phyloP scores from a whole-genome alignment of 1,140 invertebrate genomes.

The Tribolium castaneum region DNA sequence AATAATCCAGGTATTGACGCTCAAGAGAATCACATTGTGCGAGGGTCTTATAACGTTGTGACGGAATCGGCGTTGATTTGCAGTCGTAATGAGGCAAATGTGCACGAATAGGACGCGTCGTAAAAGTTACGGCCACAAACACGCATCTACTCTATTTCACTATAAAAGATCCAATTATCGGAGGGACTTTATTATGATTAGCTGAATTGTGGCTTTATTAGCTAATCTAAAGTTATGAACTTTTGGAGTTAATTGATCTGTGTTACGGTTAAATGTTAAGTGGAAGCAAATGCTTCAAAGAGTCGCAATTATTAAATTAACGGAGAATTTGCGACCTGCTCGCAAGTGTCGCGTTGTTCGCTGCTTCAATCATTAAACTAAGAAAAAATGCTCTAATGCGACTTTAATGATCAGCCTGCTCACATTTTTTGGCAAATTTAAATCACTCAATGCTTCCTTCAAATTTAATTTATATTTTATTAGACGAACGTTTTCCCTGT shows the following conservation, averaged over 20 bases:
- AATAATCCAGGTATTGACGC: neutral
- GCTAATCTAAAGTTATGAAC: constrained; percentile 17
- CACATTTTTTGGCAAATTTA: too few relatives aligned
- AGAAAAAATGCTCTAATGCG: too few relatives aligned
- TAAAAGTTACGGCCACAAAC: neutral
- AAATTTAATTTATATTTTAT: too few relatives aligned
- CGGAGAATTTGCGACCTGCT: neutral
- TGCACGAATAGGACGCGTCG: neutral
- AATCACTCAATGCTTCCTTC: too few relatives aligned
- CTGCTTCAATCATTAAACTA: too few relatives aligned
- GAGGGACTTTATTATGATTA: constrained; percentile 26
- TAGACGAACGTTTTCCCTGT: too few relatives aligned
- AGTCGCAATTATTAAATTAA: constrained; percentile 5
- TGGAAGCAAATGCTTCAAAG: neutral
- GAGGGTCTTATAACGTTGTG: neutral
- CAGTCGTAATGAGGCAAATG: neutral
- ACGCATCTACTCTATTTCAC: neutral
- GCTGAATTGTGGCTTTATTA: constrained; percentile 19
- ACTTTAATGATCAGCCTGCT: too few relatives aligned
- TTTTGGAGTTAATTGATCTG: constrained; percentile 23
- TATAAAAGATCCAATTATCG: constrained; percentile 12
- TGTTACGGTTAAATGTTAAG: neutral
- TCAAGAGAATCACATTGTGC: neutral
- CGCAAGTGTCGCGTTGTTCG: neutral
- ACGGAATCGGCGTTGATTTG: neutral